Percentiles rank a stretch among this genome's conserved stretches.
phyloP scores from a whole-genome alignment of 2,797 vertebrate genomes.

The Thamnophis elegans region DNA sequence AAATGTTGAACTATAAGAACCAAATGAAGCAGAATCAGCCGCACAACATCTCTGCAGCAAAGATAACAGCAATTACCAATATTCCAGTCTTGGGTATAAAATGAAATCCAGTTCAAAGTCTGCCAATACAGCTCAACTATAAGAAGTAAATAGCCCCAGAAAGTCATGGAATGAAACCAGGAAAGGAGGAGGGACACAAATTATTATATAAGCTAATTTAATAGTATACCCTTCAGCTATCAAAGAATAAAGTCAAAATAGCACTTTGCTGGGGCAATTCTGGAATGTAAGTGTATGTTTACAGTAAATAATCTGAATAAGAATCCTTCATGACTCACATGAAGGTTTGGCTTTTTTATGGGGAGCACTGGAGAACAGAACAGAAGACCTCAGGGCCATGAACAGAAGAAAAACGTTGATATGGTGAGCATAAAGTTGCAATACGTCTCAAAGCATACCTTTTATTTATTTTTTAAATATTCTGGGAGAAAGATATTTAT shows the following conservation, averaged over 20 bases:
- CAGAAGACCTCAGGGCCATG: not conserved
- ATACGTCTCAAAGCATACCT: not conserved
- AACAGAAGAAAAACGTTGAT: not conserved
- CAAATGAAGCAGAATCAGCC: not conserved
- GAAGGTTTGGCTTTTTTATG: not conserved
- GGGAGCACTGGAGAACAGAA: not conserved
- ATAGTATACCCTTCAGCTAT: conserved; percentile 25
- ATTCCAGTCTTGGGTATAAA: not conserved
- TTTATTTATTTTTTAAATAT: not conserved
- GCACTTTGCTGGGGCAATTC: conserved; percentile 30
- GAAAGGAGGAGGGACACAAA: not conserved
- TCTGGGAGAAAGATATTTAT: not conserved
- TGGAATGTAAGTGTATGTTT: conserved; percentile 49
- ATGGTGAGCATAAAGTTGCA: not conserved
- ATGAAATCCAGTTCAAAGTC: not conserved
- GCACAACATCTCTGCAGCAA: not conserved
- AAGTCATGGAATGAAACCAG: not conserved
- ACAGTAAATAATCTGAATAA: conserved; percentile 47
- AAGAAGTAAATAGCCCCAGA: not conserved
- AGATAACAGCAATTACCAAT: not conserved
- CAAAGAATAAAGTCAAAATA: conserved; percentile 35
- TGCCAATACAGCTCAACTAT: not conserved
- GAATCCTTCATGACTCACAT: conserved; percentile 36
- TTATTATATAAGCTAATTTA: conserved; percentile 43
- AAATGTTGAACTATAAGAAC: not conserved